Evolutionary conservation across 1,140 invertebrate genomes (phyloP), one percentile per base, ranked within the genome.

Genomic region (Camponotus vicinus): DNA sequence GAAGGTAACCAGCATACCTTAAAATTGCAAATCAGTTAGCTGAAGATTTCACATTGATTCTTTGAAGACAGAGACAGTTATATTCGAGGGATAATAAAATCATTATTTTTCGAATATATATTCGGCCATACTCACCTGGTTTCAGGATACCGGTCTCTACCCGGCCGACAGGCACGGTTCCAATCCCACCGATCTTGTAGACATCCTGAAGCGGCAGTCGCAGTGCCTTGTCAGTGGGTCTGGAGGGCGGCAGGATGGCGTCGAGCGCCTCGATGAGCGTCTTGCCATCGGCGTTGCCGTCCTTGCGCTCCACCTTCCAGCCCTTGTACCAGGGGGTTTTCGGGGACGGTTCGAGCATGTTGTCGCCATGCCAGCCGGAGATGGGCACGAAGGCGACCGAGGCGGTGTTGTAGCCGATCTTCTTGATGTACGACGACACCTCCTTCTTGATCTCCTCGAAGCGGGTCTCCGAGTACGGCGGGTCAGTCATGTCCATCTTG

Each of bases 401-500:
- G 57, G 98, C 98, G 69, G 99, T 99, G 94, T 99, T 99, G 96
- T 99, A 99, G 88, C 99, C 99, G 83, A 98, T 98, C 95, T 99
- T 99, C 96, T 99, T 99, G 93, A 99, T 98, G 96, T 99, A 99
- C n/a, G 96, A 97, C 8, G 96, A 97, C 0, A 99, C 99, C 96
- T 99, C 99, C 93, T 99, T 99, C 95, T 98, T 98, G 94, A 99
- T 99, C 96, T 99, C 99, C 93, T 99, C 97, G 94, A 98, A 99
- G 90, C 99, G 97, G 8, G 96, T 94, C 93, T 99, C 98, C 83
- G 97, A 98, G 96, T 99, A 99, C 0, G 99, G 98, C 59, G 99
- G 99, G 93, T 99, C 98, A 78, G 99, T 99, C 90, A 98, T 99
- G 95, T 99, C 99, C 99, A 99, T 99, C 96, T 99, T 99, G 97